Percentiles rank a stretch among this genome's conserved stretches.
phyloP scores from a whole-genome alignment of 2,888 invertebrate species.

The Nephrotoma guestfalica region DNA sequence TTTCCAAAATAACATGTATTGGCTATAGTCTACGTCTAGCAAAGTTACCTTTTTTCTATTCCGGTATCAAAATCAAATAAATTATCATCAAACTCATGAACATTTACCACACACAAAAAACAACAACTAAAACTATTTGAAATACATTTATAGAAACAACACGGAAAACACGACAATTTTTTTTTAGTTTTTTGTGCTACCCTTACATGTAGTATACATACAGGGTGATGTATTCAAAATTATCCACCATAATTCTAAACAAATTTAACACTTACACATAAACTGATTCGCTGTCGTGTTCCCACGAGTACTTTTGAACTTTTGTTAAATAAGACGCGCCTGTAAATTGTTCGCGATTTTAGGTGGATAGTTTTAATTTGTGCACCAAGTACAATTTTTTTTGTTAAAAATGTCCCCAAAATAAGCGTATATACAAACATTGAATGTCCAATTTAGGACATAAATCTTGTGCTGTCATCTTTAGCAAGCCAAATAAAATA shows the following conservation, averaged over 20 bases:
- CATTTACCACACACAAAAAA: not conserved
- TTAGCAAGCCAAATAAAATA: not conserved
- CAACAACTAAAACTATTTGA: not conserved
- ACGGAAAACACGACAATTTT: not conserved
- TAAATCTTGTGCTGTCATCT: not conserved
- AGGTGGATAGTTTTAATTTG: not conserved
- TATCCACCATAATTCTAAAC: no score
- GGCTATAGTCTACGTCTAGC: not conserved
- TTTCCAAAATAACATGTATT: not conserved
- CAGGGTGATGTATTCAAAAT: not conserved
- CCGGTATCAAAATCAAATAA: not conserved
- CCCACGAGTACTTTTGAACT: no score
- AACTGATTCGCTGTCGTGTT: no score
- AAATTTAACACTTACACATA: no score
- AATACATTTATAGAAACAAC: not conserved
- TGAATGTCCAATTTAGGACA: not conserved
- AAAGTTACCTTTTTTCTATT: not conserved
- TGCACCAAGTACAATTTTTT: no score
- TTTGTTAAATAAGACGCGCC: no score
- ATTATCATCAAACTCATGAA: not conserved
- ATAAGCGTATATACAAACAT: not conserved
- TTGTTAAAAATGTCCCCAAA: not conserved
- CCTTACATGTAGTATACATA: not conserved
- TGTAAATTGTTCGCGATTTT: no score
- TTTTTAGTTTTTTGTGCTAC: not conserved